Evolutionary conservation across 2,797 vertebrate genomes (phyloP), one percentile per base, ranked within the genome.

Genomic region (Rhinella marina): DNA sequence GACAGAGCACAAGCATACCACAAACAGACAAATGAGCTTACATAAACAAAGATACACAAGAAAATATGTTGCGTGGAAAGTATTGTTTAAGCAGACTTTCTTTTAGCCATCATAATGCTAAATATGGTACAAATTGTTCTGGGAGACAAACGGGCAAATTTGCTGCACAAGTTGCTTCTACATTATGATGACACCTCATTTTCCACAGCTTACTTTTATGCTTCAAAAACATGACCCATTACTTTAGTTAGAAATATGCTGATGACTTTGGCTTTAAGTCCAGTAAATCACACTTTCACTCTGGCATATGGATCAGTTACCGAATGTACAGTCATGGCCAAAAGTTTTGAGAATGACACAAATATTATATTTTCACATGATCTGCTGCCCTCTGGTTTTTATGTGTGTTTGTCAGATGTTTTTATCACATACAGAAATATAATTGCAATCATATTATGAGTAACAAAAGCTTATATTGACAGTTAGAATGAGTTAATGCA

Each of bases 171-270:
- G 4, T 1, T 41, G 10, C 14, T 56, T 54, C 12, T 19, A 32
- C 32, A 41, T 17, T 32, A 19, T 72, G 68, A 72, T 32, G 16
- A 19, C 29, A 41, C 16, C 12, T 75, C 41, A 52, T 17, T 41
- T 75, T 17, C 21, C 72, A 48, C 72, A 21, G 41, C 48, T 75
- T 50, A 21, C 19, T 10, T 10, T 41, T 41, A 32, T 7, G 68
- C 17, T 23, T 72, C 70, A 48, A 23, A 50, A 50, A 50, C 72
- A 52, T 48, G 32, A 48, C 32, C 41, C 21, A 73, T 50, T 75
- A 75, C 72, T 75, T 75, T 27, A 23, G 72, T 75, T 75, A 50
- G 72, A 48, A 75, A 75, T 75, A 48, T 23, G 41, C 72, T 75
- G 72, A 75, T 2, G 19, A 75, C 76, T 78, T 48, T 52, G 57